A percentile compares a stretch with the other conserved stretches of the same genome.
Conservation (phyloP, 2,797 vertebrate genomes). For the Glossophaga mutica region DNA sequence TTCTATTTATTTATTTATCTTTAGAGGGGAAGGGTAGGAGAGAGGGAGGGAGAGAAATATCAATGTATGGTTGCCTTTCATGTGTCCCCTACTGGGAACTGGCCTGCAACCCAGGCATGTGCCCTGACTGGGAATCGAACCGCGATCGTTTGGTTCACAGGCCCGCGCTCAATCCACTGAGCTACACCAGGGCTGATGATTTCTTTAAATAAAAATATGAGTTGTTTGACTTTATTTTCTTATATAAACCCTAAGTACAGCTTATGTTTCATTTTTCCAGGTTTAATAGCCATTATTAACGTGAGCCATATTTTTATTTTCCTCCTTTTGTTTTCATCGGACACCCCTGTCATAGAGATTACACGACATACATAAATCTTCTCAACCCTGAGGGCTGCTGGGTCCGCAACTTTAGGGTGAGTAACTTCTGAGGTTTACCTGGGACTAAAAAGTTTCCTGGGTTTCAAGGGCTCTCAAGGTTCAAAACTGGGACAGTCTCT, state of each 20-base stretch:
- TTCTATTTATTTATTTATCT: no score
- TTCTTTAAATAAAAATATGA: not conserved
- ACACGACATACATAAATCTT: not conserved
- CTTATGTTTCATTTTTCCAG: not conserved
- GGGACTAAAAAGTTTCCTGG: not conserved
- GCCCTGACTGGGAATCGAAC: no score
- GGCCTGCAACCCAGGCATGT: no score
- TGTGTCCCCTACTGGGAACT: no score
- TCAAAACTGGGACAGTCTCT: not conserved
- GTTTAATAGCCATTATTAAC: not conserved
- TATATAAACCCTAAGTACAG: not conserved
- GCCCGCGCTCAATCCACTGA: no score
- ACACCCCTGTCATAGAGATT: not conserved
- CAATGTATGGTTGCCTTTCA: no score
- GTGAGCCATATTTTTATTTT: not conserved
- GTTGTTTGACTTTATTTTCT: not conserved
- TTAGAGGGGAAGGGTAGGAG: no score
- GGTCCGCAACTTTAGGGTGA: not conserved
- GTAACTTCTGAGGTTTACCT: not conserved
- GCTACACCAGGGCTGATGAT: no score
- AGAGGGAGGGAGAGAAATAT: no score
- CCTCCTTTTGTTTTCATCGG: not conserved
- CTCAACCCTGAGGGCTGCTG: not conserved
- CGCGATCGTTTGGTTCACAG: no score
- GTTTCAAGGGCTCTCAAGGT: not conserved